Evolutionary conservation across 2,113 vertebrate genomes (phyloP).

Genomic region (Pongo pygmaeus): DNA sequence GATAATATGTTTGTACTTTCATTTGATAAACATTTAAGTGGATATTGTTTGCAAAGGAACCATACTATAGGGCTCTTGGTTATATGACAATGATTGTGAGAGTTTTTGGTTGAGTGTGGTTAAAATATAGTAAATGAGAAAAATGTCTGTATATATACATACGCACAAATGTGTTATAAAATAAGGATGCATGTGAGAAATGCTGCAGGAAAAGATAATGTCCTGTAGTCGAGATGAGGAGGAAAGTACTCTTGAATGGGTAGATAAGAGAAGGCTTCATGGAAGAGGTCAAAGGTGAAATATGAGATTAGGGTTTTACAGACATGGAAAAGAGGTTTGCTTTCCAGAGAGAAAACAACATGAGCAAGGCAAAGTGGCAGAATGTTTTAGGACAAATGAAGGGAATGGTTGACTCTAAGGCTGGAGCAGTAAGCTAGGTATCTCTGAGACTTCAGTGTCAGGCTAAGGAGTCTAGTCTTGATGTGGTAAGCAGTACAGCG

Average conservation of each 20-base stretch:
- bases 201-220: neutral
- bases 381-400: neutral
- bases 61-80: neutral
- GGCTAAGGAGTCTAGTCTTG: neutral
- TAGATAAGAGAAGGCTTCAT: neutral
- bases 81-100: neutral
- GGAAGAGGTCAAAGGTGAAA: neutral
- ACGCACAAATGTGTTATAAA: neutral
- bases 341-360: neutral
- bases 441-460: neutral
- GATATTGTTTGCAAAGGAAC: neutral
- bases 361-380: neutral
- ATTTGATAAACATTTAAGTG: neutral
- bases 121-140: neutral
- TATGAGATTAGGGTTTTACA: neutral
- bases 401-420: neutral
- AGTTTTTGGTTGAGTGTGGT: neutral
- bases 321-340: neutral
- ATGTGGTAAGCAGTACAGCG: neutral
- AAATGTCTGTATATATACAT: neutral
- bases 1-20: neutral
- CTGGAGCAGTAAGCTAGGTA: neutral
- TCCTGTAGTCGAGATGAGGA: neutral
- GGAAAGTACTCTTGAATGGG: neutral
- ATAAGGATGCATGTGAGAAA: neutral